phyloP scores from a whole-genome alignment of 2,797 vertebrate species.

The Rallus crepitans region DNA sequence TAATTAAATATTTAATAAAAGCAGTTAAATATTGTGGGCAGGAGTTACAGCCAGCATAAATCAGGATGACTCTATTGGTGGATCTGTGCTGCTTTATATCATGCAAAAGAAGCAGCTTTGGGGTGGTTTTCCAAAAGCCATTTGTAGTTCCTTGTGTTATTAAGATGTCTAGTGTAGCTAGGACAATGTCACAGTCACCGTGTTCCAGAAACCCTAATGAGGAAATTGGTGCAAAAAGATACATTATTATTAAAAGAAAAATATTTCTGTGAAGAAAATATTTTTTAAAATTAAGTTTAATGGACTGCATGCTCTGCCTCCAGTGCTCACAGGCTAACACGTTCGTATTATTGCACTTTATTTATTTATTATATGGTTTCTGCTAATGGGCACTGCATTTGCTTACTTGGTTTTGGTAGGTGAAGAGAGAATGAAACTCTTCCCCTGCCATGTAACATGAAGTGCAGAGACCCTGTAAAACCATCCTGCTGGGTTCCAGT shows the following conservation, averaged over 20 bases:
- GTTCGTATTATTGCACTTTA: too few species aligned
- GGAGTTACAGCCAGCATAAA: background rate
- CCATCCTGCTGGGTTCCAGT: fast-evolving
- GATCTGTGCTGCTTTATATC: background rate
- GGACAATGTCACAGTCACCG: background rate
- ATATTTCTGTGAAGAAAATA: background rate
- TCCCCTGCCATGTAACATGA: fast-evolving
- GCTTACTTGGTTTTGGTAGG: too few species aligned
- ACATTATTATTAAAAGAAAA: fast-evolving
- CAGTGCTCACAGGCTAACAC: background rate
- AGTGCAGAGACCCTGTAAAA: fast-evolving
- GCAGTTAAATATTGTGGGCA: background rate
- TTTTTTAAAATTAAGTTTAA: background rate
- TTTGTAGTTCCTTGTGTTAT: background rate
- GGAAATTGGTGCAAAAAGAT: background rate
- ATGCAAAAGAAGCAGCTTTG: background rate
- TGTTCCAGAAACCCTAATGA: background rate
- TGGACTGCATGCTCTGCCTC: background rate
- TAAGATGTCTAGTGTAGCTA: background rate
- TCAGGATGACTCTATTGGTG: background rate
- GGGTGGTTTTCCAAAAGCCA: background rate
- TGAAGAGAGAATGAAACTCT: background rate
- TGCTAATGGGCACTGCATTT: background rate
- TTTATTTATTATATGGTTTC: too few species aligned
- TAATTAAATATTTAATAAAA: slow-evolving; percentile 65